phyloP scores from a whole-genome alignment of 2,888 invertebrate species.

The Arge pagana region DNA sequence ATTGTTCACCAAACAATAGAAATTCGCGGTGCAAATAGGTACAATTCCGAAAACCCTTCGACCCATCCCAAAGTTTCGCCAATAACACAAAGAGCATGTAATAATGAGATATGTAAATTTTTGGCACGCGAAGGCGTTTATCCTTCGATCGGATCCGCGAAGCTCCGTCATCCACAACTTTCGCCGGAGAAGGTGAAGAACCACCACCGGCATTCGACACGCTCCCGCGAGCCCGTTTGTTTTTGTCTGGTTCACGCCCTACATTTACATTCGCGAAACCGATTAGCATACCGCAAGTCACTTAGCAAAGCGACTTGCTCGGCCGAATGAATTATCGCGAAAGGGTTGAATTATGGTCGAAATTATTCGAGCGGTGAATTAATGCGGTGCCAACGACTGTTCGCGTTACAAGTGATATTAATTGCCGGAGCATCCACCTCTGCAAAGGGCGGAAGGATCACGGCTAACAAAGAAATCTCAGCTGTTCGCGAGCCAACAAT shows the following conservation, averaged over 20 bases:
- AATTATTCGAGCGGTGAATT: slow-evolving; percentile 56
- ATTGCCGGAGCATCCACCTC: slow-evolving; percentile 33
- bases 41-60: too few species aligned
- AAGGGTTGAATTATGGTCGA: slow-evolving; percentile 57
- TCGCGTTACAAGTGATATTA: slow-evolving; percentile 48
- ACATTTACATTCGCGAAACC: slow-evolving; percentile 3
- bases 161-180: too few species aligned
- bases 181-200: too few species aligned
- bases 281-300: slow-evolving; percentile 29
- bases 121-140: too few species aligned
- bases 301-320: slow-evolving; percentile 29
- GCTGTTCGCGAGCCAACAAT: neutral
- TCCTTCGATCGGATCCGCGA: too few species aligned
- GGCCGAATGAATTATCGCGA: slow-evolving; percentile 49
- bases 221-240: slow-evolving; percentile 7
- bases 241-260: neutral
- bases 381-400: slow-evolving; percentile 34
- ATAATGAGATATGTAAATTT: too few species aligned
- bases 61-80: too few species aligned
- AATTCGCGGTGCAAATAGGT: too few species aligned
- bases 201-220: too few species aligned
- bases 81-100: too few species aligned
- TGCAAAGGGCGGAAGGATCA: neutral
- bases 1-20: too few species aligned
- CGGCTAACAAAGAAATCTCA: neutral